Evolutionary conservation across 2,888 invertebrate species (phyloP).

Genomic region (Pyrrhia umbra): DNA sequence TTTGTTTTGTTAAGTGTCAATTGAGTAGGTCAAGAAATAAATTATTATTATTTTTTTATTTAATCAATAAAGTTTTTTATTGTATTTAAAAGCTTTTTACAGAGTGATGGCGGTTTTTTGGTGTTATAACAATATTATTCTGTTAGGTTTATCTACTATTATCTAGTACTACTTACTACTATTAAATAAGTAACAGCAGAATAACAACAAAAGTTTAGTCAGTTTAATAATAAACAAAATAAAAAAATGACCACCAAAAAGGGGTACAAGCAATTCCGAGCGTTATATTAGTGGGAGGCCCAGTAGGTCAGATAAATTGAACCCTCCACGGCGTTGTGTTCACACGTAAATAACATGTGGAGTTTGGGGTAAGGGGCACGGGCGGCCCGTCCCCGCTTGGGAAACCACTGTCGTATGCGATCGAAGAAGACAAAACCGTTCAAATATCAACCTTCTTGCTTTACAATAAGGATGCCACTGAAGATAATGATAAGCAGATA

Average conservation of each 20-base stretch:
- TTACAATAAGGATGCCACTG: conserved; percentile 59
- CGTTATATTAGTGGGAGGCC: conserved; percentile 88
- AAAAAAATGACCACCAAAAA: conserved; percentile 73
- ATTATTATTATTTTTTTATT: no score
- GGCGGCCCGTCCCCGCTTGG: conserved; percentile 69
- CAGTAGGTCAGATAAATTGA: conserved; percentile 90
- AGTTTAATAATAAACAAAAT: conserved; percentile 52
- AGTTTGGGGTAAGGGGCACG: conserved; percentile 82
- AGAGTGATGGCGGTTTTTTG: no score
- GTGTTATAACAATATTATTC: no score
- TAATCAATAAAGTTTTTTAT: no score
- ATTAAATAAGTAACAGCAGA: conserved; percentile 6
- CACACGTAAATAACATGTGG: conserved; percentile 90
- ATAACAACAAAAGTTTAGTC: conserved; percentile 14
- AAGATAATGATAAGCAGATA: conserved; percentile 41
- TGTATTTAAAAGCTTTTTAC: no score
- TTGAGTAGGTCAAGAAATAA: conserved; percentile 23
- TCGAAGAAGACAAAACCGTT: conserved; percentile 22
- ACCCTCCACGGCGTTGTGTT: conserved; percentile 88
- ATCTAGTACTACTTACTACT: neutral
- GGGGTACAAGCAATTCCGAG: conserved; percentile 81
- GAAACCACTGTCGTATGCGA: conserved; percentile 55
- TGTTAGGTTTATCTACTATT: neutral
- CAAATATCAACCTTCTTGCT: conserved; percentile 63
- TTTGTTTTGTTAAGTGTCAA: conserved; percentile 6